Evolutionary conservation across 2,888 invertebrate genomes (phyloP).

Genomic region (Xiphydria camelus): DNA sequence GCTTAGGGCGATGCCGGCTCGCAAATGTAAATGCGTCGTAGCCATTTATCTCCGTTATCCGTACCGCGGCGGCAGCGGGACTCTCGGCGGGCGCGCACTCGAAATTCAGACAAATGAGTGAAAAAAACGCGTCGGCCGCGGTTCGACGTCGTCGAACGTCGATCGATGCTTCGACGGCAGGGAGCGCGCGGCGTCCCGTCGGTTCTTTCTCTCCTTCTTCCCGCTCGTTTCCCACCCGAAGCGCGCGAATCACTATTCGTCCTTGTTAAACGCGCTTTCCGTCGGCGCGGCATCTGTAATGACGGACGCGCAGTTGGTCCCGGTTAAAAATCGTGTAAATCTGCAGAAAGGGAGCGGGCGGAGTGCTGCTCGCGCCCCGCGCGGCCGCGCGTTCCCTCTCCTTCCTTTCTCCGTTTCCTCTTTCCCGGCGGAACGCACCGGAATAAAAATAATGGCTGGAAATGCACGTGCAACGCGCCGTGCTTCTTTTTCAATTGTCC

Average conservation of each 20-base stretch:
- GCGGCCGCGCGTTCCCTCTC: neutral
- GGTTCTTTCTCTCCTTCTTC: no score
- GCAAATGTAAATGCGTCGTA: constrained; percentile 44
- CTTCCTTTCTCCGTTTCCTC: no score
- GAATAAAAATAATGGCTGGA: constrained; percentile 52
- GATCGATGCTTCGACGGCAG: constrained; percentile 52
- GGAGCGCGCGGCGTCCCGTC: constrained; percentile 48
- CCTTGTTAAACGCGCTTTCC: constrained; percentile 58
- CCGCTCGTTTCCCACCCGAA: no score
- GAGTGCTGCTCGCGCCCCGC: neutral
- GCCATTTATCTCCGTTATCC: constrained; percentile 53
- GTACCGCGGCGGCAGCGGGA: constrained; percentile 41
- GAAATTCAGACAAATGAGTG: constrained; percentile 55
- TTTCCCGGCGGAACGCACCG: constrained; percentile 47
- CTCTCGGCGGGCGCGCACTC: constrained; percentile 32
- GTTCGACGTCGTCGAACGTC: constrained; percentile 59
- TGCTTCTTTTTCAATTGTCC: constrained; percentile 50
- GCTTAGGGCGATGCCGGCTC: no score
- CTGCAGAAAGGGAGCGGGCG: neutral
- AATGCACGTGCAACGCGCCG: constrained; percentile 41
- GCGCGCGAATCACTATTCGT: constrained; percentile 58
- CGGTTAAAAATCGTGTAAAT: no score
- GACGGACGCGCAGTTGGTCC: no score
- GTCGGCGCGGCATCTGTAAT: no score
- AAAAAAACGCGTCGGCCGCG: constrained; percentile 46